These are phyloP conservation scores for Drosophila setosimentum DNA, from an alignment of 2,888 invertebrate species.

Conservation along the genomic window DNA sequence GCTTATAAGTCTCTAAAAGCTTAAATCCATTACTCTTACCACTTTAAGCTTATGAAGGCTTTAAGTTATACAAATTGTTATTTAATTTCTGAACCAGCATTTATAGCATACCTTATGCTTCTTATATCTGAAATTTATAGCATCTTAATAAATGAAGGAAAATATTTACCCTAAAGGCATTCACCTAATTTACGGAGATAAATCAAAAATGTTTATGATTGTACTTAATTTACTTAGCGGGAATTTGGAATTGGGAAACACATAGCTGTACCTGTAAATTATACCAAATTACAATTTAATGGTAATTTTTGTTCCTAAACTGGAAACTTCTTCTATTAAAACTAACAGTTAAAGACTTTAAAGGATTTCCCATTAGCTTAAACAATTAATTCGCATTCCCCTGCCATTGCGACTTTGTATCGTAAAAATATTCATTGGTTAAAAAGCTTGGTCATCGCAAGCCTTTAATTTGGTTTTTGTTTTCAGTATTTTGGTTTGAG, in stretches of 20 bases:
- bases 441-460: slow-evolving; percentile 1
- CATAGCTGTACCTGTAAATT: not conserved
- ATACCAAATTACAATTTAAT: not conserved
- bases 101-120: slow-evolving; percentile 20
- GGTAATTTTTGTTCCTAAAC: not conserved
- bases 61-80: not conserved
- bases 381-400: slow-evolving; percentile 10
- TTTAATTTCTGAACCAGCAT: not conserved
- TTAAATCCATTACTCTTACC: not conserved
- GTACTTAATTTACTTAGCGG: not conserved
- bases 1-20: not conserved
- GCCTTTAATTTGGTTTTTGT: slow-evolving; percentile 29
- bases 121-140: not conserved
- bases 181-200: not conserved
- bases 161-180: not conserved
- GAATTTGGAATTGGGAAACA: not conserved
- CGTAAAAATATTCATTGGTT: slow-evolving; percentile 8
- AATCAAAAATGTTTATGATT: not conserved
- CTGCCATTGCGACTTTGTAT: not conserved
- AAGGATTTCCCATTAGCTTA: not conserved
- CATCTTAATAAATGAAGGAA: not conserved
- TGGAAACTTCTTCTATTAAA: not conserved
- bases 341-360: not conserved
- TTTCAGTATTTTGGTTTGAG: slow-evolving; percentile 44
- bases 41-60: not conserved